Conservation (phyloP, 1,140 invertebrate genomes). For the Oedothorax gibbosus region DNA sequence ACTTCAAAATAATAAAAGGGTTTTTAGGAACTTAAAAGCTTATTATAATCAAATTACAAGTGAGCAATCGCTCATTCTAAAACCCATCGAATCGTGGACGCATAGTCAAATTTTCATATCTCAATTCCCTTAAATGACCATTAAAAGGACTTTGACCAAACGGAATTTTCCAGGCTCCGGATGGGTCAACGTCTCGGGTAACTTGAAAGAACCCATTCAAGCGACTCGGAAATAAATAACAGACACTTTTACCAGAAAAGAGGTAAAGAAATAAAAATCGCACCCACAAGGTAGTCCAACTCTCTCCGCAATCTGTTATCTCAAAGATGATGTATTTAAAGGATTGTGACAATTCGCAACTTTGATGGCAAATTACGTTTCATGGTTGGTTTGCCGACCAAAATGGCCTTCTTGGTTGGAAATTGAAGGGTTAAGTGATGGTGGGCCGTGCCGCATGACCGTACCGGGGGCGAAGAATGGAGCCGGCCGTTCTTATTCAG, state of each 20-base stretch:
- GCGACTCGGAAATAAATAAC: neutral
- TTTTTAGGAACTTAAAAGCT: no score
- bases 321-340: slow-evolving; percentile 35
- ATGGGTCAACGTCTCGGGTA: slow-evolving; percentile 38
- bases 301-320: slow-evolving; percentile 46
- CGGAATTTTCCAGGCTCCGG: slow-evolving; percentile 7
- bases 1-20: no score
- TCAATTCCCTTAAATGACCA: slow-evolving; percentile 1
- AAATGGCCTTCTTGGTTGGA: slow-evolving; percentile 21
- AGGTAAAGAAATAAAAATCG: no score
- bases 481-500: no score
- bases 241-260: neutral
- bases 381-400: slow-evolving; percentile 35
- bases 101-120: no score
- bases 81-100: no score
- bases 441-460: slow-evolving; percentile 26
- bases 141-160: slow-evolving; percentile 31
- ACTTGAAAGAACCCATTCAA: neutral
- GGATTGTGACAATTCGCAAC: slow-evolving; percentile 36
- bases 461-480: neutral
- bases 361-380: slow-evolving; percentile 53
- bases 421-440: slow-evolving; percentile 42
- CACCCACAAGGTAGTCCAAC: neutral
- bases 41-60: no score
- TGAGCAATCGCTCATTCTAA: no score